Evolutionary conservation across 2,797 vertebrate species (phyloP).

Genomic region (Nyctibius grandis): DNA sequence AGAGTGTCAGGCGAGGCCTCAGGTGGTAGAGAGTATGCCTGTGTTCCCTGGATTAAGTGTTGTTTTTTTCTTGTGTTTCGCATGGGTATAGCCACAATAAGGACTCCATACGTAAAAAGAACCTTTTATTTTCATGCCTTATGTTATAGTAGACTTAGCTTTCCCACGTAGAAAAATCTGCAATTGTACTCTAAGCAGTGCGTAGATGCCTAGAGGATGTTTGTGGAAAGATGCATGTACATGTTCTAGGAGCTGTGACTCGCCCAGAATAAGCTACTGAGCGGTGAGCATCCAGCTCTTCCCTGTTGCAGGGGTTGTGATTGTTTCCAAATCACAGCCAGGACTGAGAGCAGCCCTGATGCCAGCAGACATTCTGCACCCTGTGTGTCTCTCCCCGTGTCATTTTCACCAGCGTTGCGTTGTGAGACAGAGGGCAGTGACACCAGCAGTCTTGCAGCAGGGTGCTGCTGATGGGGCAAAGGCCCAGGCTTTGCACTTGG

Average conservation of each 20-base stretch:
- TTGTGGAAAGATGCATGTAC: not conserved
- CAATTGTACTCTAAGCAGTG: not conserved
- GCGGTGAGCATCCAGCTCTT: not conserved
- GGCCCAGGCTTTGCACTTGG: not conserved
- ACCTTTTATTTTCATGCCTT: not conserved
- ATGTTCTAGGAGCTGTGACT: not conserved
- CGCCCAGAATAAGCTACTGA: not conserved
- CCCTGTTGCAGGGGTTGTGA: not conserved
- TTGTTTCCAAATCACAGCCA: not conserved
- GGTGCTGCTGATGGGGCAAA: not conserved
- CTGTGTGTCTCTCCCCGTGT: not conserved
- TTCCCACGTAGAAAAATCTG: not conserved
- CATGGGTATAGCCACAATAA: not conserved
- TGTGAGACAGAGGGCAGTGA: not conserved
- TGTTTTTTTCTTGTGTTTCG: not conserved
- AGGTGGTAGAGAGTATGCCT: not conserved
- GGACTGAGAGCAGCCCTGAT: not conserved
- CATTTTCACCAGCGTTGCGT: rapidly evolving
- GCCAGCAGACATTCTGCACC: not conserved
- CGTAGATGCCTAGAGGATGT: not conserved
- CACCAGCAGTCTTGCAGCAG: not conserved
- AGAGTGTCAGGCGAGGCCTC: not conserved
- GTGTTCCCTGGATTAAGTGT: not conserved
- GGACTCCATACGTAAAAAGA: not conserved
- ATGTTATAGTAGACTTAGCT: not conserved